Evolutionary conservation across 2,113 vertebrate species (phyloP).

Genomic region (Ovibos moschatus): DNA sequence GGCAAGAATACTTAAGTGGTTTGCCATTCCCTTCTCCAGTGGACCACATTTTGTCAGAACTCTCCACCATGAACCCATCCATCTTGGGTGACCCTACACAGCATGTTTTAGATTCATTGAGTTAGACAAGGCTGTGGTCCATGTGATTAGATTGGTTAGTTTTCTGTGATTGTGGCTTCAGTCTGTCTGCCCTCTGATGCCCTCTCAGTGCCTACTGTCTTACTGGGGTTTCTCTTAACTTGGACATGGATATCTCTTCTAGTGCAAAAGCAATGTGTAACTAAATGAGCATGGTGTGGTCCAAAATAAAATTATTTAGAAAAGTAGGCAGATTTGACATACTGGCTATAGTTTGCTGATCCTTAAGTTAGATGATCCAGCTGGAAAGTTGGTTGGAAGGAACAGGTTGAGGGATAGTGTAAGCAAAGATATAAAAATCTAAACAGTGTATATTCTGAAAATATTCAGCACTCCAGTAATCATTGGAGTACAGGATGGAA

Average conservation of each 20-base stretch:
- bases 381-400: neutral
- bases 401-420: neutral
- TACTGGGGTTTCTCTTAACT: neutral
- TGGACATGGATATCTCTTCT: neutral
- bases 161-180: neutral
- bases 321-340: neutral
- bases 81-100: neutral
- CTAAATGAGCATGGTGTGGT: neutral
- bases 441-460: conserved; percentile 25
- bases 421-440: neutral
- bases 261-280: neutral
- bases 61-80: neutral
- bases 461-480: neutral
- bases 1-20: neutral
- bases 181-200: neutral
- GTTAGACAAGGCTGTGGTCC: neutral
- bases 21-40: neutral
- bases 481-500: neutral
- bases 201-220: neutral
- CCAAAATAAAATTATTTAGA: neutral
- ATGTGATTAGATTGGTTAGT: neutral
- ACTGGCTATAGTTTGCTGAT: neutral
- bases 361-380: neutral
- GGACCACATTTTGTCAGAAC: neutral
- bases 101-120: neutral